A percentile compares a stretch with the other conserved stretches of the same genome.
phyloP scores from a whole-genome alignment of 1,140 invertebrate species.

The Drosophila chauvacae region DNA sequence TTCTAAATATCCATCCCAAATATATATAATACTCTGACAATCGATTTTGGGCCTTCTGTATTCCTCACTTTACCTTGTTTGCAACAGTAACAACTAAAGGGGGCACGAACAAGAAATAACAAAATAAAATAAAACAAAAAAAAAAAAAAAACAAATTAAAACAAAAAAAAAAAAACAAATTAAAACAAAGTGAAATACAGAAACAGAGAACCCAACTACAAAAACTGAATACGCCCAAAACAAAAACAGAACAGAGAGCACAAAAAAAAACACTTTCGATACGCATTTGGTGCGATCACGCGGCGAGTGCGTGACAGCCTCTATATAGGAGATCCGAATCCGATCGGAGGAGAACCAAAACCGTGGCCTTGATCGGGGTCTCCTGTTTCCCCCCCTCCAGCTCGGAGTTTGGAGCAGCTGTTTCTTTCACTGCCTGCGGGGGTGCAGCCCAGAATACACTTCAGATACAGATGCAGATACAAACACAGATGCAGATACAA shows the following conservation, averaged over 20 bases:
- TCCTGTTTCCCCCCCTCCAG: constrained; percentile 15
- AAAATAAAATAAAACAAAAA: neutral
- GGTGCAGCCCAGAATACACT: neutral
- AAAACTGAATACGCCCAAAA: constrained; percentile 10
- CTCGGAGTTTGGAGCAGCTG: constrained; percentile 21
- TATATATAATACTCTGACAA: neutral
- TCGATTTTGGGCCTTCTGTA: neutral
- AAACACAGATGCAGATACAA: constrained; percentile 1
- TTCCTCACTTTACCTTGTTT: constrained; percentile 1
- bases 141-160: too few species aligned
- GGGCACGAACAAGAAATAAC: neutral
- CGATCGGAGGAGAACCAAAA: constrained; percentile 14
- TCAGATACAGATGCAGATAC: constrained; percentile 12
- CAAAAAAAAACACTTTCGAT: constrained; percentile 10
- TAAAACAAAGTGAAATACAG: constrained; percentile 17
- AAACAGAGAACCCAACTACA: constrained; percentile 21
- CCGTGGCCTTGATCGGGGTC: constrained; percentile 26
- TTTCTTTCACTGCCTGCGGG: constrained; percentile 1
- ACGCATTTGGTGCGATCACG: constrained; percentile 52
- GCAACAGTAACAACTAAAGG: neutral
- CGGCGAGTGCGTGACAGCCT: constrained; percentile 38
- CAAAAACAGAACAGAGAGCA: neutral
- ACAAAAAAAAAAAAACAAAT: neutral
- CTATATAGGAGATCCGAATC: constrained; percentile 14
- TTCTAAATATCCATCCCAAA: neutral